Conservation (phyloP, 1,140 invertebrate species). For the Zaprionus capensis region DNA sequence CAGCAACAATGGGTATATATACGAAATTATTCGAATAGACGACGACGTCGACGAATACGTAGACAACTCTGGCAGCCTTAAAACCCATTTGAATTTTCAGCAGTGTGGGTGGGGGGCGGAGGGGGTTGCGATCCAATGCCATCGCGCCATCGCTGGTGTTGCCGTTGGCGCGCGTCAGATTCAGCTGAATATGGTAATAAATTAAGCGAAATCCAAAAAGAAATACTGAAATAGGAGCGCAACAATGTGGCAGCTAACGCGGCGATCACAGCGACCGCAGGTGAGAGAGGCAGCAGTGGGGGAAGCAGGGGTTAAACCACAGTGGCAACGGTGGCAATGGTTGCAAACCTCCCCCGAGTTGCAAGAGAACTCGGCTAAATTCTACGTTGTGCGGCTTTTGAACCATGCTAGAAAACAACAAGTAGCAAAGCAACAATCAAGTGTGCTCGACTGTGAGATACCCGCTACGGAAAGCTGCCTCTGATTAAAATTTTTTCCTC, state of each 20-base stretch:
- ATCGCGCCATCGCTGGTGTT: slow-evolving; percentile 48
- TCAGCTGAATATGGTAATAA: slow-evolving; percentile 82
- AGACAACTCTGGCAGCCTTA: slow-evolving; percentile 19
- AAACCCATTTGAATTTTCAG: slow-evolving; percentile 68
- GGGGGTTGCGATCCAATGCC: slow-evolving; percentile 55
- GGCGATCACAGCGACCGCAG: slow-evolving; percentile 24
- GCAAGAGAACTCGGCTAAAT: slow-evolving; percentile 35
- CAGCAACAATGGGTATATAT: slow-evolving; percentile 61
- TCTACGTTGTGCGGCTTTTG: slow-evolving; percentile 54
- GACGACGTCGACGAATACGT: slow-evolving; percentile 1
- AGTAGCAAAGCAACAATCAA: not conserved
- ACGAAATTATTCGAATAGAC: slow-evolving; percentile 25
- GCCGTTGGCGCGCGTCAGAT: slow-evolving; percentile 71
- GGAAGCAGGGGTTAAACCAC: slow-evolving; percentile 27
- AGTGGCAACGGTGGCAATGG: not conserved
- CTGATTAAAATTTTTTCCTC: not conserved
- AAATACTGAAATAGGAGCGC: slow-evolving; percentile 8
- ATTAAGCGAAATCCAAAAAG: slow-evolving; percentile 70
- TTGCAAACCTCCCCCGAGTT: slow-evolving; percentile 17
- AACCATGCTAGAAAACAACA: slow-evolving; percentile 47
- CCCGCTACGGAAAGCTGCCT: not conserved
- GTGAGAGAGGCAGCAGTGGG: not conserved
- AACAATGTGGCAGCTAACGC: slow-evolving; percentile 41
- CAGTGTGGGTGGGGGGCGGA: not conserved
- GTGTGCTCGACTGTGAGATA: not conserved